Evolutionary conservation across 2,113 vertebrate species (phyloP), one percentile per base, ranked within the genome.

Genomic region (Psittacus erithacus): DNA sequence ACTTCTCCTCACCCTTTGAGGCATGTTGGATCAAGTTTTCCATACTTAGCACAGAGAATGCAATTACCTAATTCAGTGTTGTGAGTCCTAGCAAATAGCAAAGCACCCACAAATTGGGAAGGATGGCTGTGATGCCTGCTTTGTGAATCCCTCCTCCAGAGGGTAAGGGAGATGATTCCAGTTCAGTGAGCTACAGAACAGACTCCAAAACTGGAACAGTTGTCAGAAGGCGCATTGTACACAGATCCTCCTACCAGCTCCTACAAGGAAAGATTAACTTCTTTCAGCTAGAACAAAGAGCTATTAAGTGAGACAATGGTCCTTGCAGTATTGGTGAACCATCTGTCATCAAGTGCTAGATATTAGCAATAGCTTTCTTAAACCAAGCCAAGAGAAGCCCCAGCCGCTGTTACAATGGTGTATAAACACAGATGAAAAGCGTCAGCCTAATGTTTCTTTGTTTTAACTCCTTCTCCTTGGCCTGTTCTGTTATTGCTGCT

Each of bases 271-370:
- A 88, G 11, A 88, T 88, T 88, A 86, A 65, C 88, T 90, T 90
- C 92, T 86, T 93, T 94, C 93, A 93, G 39, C 76, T 83, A 81
- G 85, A 94, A 92, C 87, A 96, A 96, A 95, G 93, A 77, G 73
- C 85, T 90, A 71, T 90, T 88, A 92, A 90, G 71, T 3, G 22
- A 95, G 92, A 90, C 93, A 96, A 95, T 86, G 73, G 93, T 62
- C 60, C 80, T 93, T 91, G 73, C 69, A 78, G 47, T 86, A 75
- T 7, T 88, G 76, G 80, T 76, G 86, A 92, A 65, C 68, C 44
- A 64, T 84, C 88, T 93, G 79, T 92, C 93, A 92, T 95, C 64
- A 78, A 60, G 44, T 6, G 12, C 75, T 81, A 92, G 68, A 86
- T 63, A 85, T 70, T 70, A 88, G n/a, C 41, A 67, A 59, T 75